phyloP scores from a whole-genome alignment of 2,113 vertebrate genomes.

The Urocitellus parryii region DNA sequence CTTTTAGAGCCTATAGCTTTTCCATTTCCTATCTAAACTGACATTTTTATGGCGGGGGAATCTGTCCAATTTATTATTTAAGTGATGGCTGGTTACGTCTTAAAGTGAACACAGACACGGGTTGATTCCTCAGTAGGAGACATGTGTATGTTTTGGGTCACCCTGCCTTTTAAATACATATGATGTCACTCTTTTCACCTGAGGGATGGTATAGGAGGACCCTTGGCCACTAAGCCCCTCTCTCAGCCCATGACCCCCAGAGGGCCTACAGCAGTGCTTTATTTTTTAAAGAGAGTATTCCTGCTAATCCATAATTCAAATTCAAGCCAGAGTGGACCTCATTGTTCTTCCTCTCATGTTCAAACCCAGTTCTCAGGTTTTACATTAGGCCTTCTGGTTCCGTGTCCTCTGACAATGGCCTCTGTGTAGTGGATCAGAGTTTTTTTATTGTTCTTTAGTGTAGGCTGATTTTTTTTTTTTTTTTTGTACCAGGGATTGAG shows the following conservation, averaged over 20 bases:
- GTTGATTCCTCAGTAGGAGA: conserved; percentile 2
- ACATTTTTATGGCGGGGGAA: background rate
- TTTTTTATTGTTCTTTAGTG: background rate
- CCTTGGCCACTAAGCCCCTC: background rate
- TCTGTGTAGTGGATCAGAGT: background rate
- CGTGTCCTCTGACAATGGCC: background rate
- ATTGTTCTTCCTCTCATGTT: background rate
- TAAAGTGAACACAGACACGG: background rate
- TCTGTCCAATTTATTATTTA: conserved; percentile 21
- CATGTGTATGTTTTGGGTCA: background rate
- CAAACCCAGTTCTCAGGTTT: background rate
- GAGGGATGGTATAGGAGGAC: background rate
- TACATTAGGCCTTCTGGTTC: background rate
- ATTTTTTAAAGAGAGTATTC: background rate
- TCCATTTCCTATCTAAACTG: conserved; percentile 20
- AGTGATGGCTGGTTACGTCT: background rate
- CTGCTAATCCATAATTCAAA: background rate
- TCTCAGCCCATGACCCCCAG: background rate
- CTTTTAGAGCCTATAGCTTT: conserved; percentile 55
- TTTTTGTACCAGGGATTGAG: too few species aligned
- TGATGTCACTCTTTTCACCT: background rate
- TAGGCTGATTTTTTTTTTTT: too few species aligned
- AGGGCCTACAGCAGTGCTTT: background rate
- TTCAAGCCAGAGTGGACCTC: background rate
- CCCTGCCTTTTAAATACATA: background rate